Base-by-base conservation (phyloP, 2,113 vertebrate genomes). In the Cephalopholis sonnerati region DNA sequence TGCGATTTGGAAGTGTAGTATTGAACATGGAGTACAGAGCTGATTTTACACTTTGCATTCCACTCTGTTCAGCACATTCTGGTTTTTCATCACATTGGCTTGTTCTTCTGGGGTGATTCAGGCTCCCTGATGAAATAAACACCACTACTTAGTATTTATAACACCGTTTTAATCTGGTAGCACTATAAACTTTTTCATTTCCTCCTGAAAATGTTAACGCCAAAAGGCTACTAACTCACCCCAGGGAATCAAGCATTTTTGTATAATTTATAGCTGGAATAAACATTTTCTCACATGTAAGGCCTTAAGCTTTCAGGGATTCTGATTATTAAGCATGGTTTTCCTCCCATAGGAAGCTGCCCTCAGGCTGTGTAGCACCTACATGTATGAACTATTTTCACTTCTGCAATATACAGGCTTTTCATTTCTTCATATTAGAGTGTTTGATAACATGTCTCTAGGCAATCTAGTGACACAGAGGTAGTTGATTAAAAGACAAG, bases 321-420 rank as follows among this genome's bases (percentile, higher is more conserved):
- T 64, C 77, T 55, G 73, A 83, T 81, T 83, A 74, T 83, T 78
- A 50, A 67, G 69, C 76, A 29, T 5, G 16, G 51, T 46, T 79
- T 69, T 69, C 53, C 41, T 53, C 32, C 24, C 25, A 39, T 48
- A 59, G 36, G 1, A 12, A n/a, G 48, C 20, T 29, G 39, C 50
- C 71, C 58, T 11, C 22, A 17, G 74, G 80, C 50, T 77, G 17
- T 29, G 16, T 25, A 36, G 41, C 46, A 64, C 24, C 66, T 83
- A 24, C 46, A 54, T 25, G 50, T 55, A 50, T 65, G 53, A 25
- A 61, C 22, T 48, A 4, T 50, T 79, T 82, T 46, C 22, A 59
- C 29, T 36, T 4, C 12, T 53, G 15, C 36, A 7, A 71, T 63
- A 29, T 50, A 18, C 22, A 27, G 27, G 27, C 16, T 27, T 74